Evolutionary conservation across 2,797 vertebrate genomes (phyloP), one percentile per base, ranked within the genome.

Genomic region (Erpetoichthys calabaricus): DNA sequence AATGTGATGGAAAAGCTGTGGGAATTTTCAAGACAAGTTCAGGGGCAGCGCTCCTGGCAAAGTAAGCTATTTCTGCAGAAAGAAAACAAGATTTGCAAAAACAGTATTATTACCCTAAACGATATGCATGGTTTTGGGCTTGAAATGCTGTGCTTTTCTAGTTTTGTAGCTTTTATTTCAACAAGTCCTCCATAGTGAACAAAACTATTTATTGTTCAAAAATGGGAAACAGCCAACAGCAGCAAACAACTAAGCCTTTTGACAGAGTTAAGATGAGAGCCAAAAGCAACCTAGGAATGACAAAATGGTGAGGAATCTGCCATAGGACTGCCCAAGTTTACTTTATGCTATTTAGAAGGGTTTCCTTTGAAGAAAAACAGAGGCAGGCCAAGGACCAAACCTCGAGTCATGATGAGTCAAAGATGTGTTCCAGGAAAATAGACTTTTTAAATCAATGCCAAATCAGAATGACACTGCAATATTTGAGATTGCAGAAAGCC

Each of bases 281-380:
- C 53, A 54, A 8, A 42, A 54, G 44, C 41, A 54, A 54, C 41
- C 5, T 43, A 42, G 41, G 41, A 44, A 7, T 53, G 42, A 53
- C 8, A 44, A 43, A 25, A 51, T 58, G 49, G 57, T 57, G 56
- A 57, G 46, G 46, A 50, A 50, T 44, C 9, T 7, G 44, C 9
- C 55, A 45, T 10, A 25, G 9, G 44, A 44, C 9, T 10, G 41
- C 2, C 5, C 25, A 10, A 45, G 3, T 56, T 46, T 45, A 7
- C n/a, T 6, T 45, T 41, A 46, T 7, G 7, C 5, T 56, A 8
- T 46, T 46, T 41, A 46, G 47, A 46, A 4, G 2, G 4, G 6
- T 10, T 4, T 44, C 42, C 53, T 7, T 7, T 41, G 6, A 25
- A 44, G 54, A 5, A 9, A 6, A 55, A 7, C 6, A 25, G 10